Evolutionary conservation across 2,113 vertebrate species (phyloP).

Genomic region (Heterotis niloticus): DNA sequence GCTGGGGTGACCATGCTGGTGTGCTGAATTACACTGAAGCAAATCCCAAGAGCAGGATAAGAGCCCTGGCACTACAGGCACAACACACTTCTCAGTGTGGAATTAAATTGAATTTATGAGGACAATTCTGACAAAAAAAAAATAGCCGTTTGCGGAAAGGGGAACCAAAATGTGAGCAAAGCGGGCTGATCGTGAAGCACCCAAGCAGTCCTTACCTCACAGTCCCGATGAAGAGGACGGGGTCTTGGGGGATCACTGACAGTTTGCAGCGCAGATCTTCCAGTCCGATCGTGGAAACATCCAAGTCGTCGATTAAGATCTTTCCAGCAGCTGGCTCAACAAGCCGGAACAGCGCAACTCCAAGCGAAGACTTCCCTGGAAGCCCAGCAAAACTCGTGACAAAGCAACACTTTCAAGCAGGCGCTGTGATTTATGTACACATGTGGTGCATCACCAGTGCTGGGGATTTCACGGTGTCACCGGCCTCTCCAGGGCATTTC

Average conservation of each 20-base stretch:
- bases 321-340: slow-evolving; percentile 64
- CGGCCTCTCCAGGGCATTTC: too few species aligned
- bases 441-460: background rate
- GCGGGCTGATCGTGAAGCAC: background rate
- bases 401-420: slow-evolving; percentile 12
- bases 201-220: slow-evolving; percentile 58
- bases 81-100: too few species aligned
- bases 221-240: slow-evolving; percentile 72
- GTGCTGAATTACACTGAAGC: background rate
- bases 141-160: background rate
- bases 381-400: slow-evolving; percentile 18
- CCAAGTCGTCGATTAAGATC: slow-evolving; percentile 66
- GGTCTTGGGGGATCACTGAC: slow-evolving; percentile 76
- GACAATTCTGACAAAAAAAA: background rate
- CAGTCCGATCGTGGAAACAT: slow-evolving; percentile 59
- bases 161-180: background rate
- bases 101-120: background rate
- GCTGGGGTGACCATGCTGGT: background rate
- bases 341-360: slow-evolving; percentile 67
- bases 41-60: too few species aligned
- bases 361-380: slow-evolving; percentile 74
- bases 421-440: background rate
- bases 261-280: slow-evolving; percentile 70
- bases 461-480: too few species aligned
- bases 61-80: too few species aligned